A percentile compares a stretch with the other conserved stretches of the same genome.
Conservation (phyloP, 2,888 invertebrate species). For the Tholera decimalis region DNA sequence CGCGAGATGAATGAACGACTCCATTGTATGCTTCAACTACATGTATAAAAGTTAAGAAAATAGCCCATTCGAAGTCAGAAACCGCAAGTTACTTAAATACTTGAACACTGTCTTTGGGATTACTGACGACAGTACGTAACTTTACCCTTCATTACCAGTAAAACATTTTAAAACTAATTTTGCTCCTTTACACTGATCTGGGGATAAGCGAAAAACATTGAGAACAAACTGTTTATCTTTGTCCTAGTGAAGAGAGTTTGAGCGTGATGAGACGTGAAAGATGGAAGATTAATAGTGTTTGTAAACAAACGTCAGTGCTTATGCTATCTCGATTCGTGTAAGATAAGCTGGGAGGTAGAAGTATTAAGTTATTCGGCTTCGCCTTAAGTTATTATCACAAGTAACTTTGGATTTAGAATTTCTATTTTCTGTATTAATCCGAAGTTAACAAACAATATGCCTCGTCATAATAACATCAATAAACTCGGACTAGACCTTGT, state of each 20-base stretch:
- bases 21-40: neutral
- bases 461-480: neutral
- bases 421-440: neutral
- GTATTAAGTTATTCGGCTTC: constrained; percentile 20
- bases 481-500: neutral
- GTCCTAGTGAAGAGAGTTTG: constrained; percentile 29
- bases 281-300: constrained; percentile 49
- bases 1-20: neutral
- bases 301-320: constrained; percentile 39
- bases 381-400: neutral
- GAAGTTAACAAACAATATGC: neutral
- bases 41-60: constrained; percentile 1
- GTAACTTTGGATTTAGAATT: constrained; percentile 1
- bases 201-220: constrained; percentile 39
- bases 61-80: neutral
- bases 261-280: constrained; percentile 14
- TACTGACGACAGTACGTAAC: constrained; percentile 21
- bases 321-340: constrained; percentile 32
- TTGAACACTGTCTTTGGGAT: constrained; percentile 21
- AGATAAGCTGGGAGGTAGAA: constrained; percentile 12
- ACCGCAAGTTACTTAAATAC: constrained; percentile 31
- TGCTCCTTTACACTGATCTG: constrained; percentile 34
- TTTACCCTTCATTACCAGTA: constrained; percentile 26
- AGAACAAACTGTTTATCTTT: constrained; percentile 36
- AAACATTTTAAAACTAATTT: constrained; percentile 56